These are phyloP conservation scores for Cylas formicarius DNA, from an alignment of 1,140 invertebrate species.

Conservation along the genomic window DNA sequence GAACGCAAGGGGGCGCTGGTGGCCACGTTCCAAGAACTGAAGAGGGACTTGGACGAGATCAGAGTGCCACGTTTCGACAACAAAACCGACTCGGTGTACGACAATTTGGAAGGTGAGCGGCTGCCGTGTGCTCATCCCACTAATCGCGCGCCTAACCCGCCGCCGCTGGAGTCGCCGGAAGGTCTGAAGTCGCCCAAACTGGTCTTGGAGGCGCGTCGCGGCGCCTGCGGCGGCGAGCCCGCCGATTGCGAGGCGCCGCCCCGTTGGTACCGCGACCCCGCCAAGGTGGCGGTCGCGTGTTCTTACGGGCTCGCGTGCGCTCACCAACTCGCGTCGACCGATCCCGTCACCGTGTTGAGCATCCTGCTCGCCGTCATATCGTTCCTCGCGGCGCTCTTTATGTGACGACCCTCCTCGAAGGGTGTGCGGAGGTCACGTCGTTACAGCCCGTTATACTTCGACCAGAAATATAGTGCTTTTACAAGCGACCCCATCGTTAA, in stretches of 20 bases:
- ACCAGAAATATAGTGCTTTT: too few relatives aligned
- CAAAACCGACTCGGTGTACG: conserved; percentile 18
- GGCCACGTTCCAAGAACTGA: conserved; percentile 34
- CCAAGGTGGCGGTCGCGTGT: conserved; percentile 55
- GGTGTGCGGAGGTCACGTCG: background rate
- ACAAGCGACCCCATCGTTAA: too few relatives aligned
- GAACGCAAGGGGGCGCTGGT: conserved; percentile 33
- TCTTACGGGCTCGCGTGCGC: conserved; percentile 57
- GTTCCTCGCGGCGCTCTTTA: conserved; percentile 53
- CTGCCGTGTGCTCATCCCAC: conserved; percentile 4
- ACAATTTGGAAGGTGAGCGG: conserved; percentile 29
- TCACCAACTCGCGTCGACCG: conserved; percentile 54
- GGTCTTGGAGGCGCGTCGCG: conserved; percentile 27
- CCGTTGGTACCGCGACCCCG: conserved; percentile 49
- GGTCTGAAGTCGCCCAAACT: conserved; percentile 37
- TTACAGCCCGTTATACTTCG: background rate
- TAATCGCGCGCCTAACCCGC: background rate
- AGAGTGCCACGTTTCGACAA: conserved; percentile 11
- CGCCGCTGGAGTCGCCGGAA: conserved; percentile 24
- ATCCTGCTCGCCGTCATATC: conserved; percentile 61
- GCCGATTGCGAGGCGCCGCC: conserved; percentile 9
- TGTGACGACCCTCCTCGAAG: conserved; percentile 13
- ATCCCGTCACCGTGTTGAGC: conserved; percentile 59
- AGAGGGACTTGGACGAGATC: conserved; percentile 24
- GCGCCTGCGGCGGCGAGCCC: background rate